Base-by-base conservation (phyloP, 2,888 invertebrate genomes). In the Anagyrus pseudococci region DNA sequence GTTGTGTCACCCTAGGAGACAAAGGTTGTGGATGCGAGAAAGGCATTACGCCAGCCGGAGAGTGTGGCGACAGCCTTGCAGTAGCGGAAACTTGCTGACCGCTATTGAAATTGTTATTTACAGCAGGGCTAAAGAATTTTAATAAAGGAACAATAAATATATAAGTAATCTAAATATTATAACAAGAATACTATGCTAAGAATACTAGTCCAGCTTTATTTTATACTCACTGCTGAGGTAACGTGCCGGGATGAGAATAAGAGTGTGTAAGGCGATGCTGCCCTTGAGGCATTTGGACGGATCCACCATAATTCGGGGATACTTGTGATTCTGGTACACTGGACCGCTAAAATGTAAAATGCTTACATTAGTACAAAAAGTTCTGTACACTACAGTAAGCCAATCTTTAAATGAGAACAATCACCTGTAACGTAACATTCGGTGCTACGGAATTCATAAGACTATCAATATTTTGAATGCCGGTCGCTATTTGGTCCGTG, bases 391-490 rank as follows among this genome's bases (percentile, higher is more conserved):
- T n/a, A n/a, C n/a, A n/a, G n/a, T n/a, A 55, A 66, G 10, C 46
- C 46, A 59, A 53, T 8, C n/a, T n/a, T n/a, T n/a, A n/a, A n/a
- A n/a, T n/a, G n/a, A n/a, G n/a, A n/a, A n/a, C n/a, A n/a, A n/a
- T 69, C 74, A 85, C 83, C 80, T 92, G 91, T 69, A 96, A 84
- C 66, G 95, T 89, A 57, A 96, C 96, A 81, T 96, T 96, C 55
- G 93, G 93, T 58, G 94, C 93, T 67, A 93, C 93, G 50, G 90
- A 90, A 73, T 91, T 91, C 74, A 95, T 85, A 71, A 96, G 85
- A 67, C 91, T 93, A 77, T 90, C 92, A 73, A 96, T 92, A 75
- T 92, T 94, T 68, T 86, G 85, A 70, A 87, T 82, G 55, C 82
- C 83, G 44, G 84, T 80, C 65, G 83, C 82, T 67, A 84, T 82